phyloP scores from a whole-genome alignment of 2,797 vertebrate species.

The Triplophysa yarkandensis region DNA sequence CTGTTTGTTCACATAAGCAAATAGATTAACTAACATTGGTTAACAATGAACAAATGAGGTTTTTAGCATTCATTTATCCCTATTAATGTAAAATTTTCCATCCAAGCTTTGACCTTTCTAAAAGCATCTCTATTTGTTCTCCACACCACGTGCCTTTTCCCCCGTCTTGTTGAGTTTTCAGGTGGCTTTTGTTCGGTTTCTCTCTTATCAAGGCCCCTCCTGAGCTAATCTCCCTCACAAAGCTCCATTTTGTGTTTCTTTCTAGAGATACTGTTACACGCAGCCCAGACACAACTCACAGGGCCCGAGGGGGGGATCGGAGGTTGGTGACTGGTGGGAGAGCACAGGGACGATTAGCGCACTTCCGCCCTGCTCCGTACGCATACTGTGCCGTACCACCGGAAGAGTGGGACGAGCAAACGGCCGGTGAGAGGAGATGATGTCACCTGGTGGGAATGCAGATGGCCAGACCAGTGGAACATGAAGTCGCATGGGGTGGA shows the following conservation, averaged over 20 bases:
- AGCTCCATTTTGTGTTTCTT: slow-evolving; percentile 76
- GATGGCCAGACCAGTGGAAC: slow-evolving; percentile 40
- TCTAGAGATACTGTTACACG: slow-evolving; percentile 77
- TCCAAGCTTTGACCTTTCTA: not conserved
- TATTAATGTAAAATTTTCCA: too few relatives aligned
- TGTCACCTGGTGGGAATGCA: slow-evolving; percentile 67
- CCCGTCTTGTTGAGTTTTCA: slow-evolving; percentile 58
- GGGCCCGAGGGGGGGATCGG: slow-evolving; percentile 60
- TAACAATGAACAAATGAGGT: too few relatives aligned
- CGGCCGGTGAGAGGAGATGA: slow-evolving; percentile 63
- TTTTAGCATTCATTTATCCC: too few relatives aligned
- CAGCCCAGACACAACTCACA: slow-evolving; percentile 68
- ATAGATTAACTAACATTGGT: too few relatives aligned
- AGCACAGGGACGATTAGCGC: slow-evolving; percentile 56
- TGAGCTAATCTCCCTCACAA: slow-evolving; percentile 76
- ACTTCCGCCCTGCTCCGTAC: slow-evolving; percentile 62
- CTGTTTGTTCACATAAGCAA: too few relatives aligned
- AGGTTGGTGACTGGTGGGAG: slow-evolving; percentile 58
- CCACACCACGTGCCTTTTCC: not conserved
- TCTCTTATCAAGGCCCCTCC: slow-evolving; percentile 72
- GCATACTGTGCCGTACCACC: slow-evolving; percentile 45
- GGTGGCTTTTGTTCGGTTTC: slow-evolving; percentile 67
- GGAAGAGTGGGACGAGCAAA: slow-evolving; percentile 56
- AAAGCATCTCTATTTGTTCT: not conserved
- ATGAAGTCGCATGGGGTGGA: slow-evolving; percentile 3